A percentile compares a stretch with the other conserved stretches of the same genome.
These are phyloP conservation scores for Propsilocerus akamusi DNA, from an alignment of 1,140 invertebrate species.

Conservation along the genomic window DNA sequence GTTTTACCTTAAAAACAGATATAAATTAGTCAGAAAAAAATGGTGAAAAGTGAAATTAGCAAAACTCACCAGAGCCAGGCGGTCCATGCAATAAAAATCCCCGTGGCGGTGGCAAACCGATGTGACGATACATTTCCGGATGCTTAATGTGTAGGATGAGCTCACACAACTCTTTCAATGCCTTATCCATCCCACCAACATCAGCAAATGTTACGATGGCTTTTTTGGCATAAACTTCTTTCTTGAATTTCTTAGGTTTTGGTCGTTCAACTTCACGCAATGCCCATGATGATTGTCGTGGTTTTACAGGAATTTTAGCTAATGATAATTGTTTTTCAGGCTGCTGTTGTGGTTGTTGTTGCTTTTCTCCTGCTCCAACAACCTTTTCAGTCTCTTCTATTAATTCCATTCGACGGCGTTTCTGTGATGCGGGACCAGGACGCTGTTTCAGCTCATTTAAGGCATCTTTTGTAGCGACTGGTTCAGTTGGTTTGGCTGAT, in stretches of 20 bases:
- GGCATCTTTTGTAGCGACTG: slow-evolving; percentile 3
- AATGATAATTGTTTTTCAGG: not conserved
- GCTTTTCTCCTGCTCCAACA: not conserved
- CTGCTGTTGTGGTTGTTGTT: not conserved
- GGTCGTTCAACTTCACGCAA: not conserved
- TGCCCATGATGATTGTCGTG: not conserved
- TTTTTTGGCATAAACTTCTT: slow-evolving; percentile 20
- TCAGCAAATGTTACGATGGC: slow-evolving; percentile 43
- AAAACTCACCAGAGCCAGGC: slow-evolving; percentile 81
- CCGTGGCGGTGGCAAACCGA: slow-evolving; percentile 63
- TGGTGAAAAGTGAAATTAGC: no score
- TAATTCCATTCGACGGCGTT: not conserved
- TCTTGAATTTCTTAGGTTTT: slow-evolving; percentile 17
- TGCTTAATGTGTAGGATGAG: slow-evolving; percentile 66
- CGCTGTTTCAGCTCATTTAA: not conserved
- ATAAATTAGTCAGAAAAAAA: no score
- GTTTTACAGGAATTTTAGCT: not conserved
- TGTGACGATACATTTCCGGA: slow-evolving; percentile 57
- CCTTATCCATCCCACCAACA: slow-evolving; percentile 52
- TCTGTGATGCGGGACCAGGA: not conserved
- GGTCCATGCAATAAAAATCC: slow-evolving; percentile 82
- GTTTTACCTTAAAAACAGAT: no score
- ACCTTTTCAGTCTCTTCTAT: not conserved
- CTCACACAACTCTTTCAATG: slow-evolving; percentile 58
- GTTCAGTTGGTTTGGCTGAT: slow-evolving; percentile 3